These are phyloP conservation scores for Apodemia duryi DNA, from an alignment of 2,888 invertebrate species.

Conservation along the genomic window DNA sequence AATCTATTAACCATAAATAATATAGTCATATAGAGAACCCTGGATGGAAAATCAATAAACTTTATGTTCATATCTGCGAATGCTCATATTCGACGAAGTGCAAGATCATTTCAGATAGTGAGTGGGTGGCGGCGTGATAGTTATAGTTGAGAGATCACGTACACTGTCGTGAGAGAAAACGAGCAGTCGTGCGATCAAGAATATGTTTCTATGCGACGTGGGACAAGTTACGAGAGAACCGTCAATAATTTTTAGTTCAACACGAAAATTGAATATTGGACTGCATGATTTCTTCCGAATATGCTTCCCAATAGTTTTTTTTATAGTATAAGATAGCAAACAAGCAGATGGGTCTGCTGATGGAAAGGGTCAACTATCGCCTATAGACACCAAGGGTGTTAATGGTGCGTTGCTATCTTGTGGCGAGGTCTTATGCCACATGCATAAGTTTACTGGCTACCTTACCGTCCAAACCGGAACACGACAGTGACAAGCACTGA, in stretches of 20 bases:
- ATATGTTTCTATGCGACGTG: slow-evolving; percentile 19
- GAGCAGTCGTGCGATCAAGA: slow-evolving; percentile 24
- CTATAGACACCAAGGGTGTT: too few relatives aligned
- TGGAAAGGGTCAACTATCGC: too few relatives aligned
- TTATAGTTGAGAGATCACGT: slow-evolving; percentile 28
- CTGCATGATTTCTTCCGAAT: too few relatives aligned
- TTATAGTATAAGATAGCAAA: too few relatives aligned
- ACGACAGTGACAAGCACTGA: too few relatives aligned
- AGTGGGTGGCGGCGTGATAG: slow-evolving; percentile 8
- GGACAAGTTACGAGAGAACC: slow-evolving; percentile 21
- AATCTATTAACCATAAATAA: neutral
- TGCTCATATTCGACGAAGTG: neutral
- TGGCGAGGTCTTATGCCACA: too few relatives aligned
- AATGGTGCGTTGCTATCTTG: too few relatives aligned
- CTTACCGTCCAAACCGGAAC: too few relatives aligned
- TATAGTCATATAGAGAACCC: neutral
- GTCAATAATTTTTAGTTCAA: neutral
- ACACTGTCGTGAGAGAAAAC: slow-evolving; percentile 36
- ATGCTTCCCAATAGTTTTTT: too few relatives aligned
- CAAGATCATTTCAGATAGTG: slow-evolving; percentile 3
- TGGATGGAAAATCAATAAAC: slow-evolving; percentile 1
- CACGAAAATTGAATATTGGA: too few relatives aligned
- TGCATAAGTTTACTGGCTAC: too few relatives aligned
- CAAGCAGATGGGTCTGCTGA: too few relatives aligned
- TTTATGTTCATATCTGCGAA: slow-evolving; percentile 1